Conservation (phyloP, 2,888 invertebrate species). For the Chironomus tentans region DNA sequence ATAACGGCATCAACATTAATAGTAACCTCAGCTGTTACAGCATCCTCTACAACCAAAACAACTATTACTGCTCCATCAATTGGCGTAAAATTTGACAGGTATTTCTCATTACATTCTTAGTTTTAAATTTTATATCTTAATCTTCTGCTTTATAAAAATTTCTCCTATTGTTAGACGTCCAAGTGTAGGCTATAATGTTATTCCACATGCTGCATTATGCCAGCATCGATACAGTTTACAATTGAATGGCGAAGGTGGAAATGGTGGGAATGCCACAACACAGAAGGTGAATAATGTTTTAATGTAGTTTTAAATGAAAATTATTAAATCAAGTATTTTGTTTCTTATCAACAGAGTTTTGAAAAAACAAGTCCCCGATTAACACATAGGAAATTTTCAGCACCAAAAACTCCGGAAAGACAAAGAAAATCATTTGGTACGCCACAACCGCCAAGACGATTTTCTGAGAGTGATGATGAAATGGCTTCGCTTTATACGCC, state of each 20-base stretch:
- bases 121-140: no score
- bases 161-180: no score
- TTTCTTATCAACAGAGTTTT: conserved; percentile 23
- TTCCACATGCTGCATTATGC: conserved; percentile 31
- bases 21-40: not conserved
- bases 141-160: no score
- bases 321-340: conserved; percentile 19
- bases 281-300: conserved; percentile 7
- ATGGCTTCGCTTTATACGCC: conserved; percentile 31
- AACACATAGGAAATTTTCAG: conserved; percentile 28
- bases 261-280: conserved; percentile 4
- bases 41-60: not conserved
- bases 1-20: conserved; percentile 28
- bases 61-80: conserved; percentile 19
- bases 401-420: conserved; percentile 30
- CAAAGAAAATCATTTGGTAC: conserved; percentile 31
- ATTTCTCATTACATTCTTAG: no score
- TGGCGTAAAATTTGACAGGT: conserved; percentile 15
- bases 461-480: conserved; percentile 33
- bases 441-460: conserved; percentile 31
- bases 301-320: not conserved
- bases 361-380: conserved; percentile 30
- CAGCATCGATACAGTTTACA: conserved; percentile 32
- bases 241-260: conserved; percentile 30
- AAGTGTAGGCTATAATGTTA: conserved; percentile 30